Evolutionary conservation across 2,888 invertebrate genomes (phyloP), one percentile per base, ranked within the genome.

Genomic region (Eurois occulta): DNA sequence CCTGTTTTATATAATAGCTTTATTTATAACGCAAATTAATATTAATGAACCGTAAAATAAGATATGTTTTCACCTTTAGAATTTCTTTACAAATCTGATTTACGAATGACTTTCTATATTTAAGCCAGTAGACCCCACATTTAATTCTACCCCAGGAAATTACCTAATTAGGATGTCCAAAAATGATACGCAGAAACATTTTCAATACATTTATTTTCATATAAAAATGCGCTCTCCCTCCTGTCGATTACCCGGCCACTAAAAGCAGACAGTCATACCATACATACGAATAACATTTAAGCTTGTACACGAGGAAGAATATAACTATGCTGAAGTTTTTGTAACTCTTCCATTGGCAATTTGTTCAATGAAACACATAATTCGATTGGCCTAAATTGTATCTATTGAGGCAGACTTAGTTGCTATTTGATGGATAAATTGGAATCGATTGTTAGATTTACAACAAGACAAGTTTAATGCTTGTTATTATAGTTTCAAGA

Each of bases 181-280:
- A 64, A 86, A 79, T 78, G 69, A 86, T 72, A 84, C 70, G 46
- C 55, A 66, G 3, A 75, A n/a, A 72, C 18, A 70, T 86, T 87
- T 93, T 94, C 91, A 90, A 93, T 93, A 95, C 93, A 95, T 96
- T 96, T 95, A 96, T 96, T 95, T 94, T 86, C 82, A 77, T 94
- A 94, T 93, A 94, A 94, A 96, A 96, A 96, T 94, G 95, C 95
- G 92, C 91, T 92, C 92, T 58, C 58, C 72, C 11, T 82, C 68
- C 41, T 73, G 58, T 83, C 71, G 41, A 81, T 77, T 77, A 85
- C 80, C 91, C 90, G 89, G 89, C 88, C 89, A 91, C 91, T 90
- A 90, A 87, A 91, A 92, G 92, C 90, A 91, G 95, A 95, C 95
- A 90, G 92, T 92, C 92, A 94, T 91, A 91, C 91, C 91, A 91